These are phyloP conservation scores for Erynnis tages DNA, from an alignment of 2,888 invertebrate genomes.

Conservation along the genomic window DNA sequence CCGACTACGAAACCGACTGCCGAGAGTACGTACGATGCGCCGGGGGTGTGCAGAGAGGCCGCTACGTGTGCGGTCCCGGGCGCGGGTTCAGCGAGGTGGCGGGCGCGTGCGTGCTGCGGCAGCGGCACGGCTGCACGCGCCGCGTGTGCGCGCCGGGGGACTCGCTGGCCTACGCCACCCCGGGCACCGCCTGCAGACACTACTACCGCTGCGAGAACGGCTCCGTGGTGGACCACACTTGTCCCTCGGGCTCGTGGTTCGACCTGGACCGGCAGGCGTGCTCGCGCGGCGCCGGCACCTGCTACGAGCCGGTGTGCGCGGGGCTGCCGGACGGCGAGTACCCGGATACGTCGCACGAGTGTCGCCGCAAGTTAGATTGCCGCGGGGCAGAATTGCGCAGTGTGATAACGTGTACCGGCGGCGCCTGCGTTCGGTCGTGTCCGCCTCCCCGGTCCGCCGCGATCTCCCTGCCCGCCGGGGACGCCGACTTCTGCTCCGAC, in stretches of 20 bases:
- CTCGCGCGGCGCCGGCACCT: slow-evolving; percentile 76
- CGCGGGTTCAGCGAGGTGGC: slow-evolving; percentile 68
- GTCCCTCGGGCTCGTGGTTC: slow-evolving; percentile 80
- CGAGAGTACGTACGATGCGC: slow-evolving; percentile 70
- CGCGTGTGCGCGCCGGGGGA: slow-evolving; percentile 62
- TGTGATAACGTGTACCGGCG: slow-evolving; percentile 57
- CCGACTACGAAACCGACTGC: slow-evolving; percentile 70
- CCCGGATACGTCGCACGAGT: slow-evolving; percentile 81
- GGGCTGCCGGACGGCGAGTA: slow-evolving; percentile 80
- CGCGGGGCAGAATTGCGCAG: slow-evolving; percentile 66
- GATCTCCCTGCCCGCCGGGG: slow-evolving; percentile 73
- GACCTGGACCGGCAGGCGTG: slow-evolving; percentile 78
- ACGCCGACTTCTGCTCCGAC: slow-evolving; percentile 74
- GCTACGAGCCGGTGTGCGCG: slow-evolving; percentile 82
- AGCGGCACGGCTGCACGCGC: slow-evolving; percentile 60
- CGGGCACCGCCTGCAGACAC: slow-evolving; percentile 79
- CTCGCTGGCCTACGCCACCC: slow-evolving; percentile 73
- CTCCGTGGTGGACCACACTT: slow-evolving; percentile 68
- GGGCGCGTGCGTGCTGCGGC: slow-evolving; percentile 64
- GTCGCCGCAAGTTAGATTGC: slow-evolving; percentile 75
- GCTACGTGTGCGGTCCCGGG: slow-evolving; percentile 62
- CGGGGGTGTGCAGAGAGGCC: slow-evolving; percentile 49
- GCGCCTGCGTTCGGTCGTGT: slow-evolving; percentile 51
- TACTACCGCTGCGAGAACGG: slow-evolving; percentile 82
- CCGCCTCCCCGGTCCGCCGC: slow-evolving; percentile 67